A percentile compares a stretch with the other conserved stretches of the same genome.
Evolutionary conservation across 2,797 vertebrate genomes (phyloP).

Genomic region (Bryconaethiops microstoma): DNA sequence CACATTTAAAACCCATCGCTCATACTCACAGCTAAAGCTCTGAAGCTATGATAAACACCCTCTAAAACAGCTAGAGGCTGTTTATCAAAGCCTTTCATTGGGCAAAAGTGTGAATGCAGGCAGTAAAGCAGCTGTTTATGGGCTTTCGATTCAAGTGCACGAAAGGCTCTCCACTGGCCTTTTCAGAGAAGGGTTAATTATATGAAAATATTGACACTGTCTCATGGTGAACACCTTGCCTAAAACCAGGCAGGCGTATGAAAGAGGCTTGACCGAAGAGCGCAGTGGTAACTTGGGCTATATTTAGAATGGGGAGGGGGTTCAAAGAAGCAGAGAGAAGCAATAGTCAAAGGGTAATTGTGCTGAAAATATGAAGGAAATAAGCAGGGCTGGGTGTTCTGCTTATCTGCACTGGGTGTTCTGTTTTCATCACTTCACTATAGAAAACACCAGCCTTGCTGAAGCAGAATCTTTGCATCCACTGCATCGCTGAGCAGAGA

Average conservation of each 20-base stretch:
- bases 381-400: conserved; percentile 48
- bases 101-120: conserved; percentile 24
- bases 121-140: conserved; percentile 43
- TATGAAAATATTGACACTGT: conserved; percentile 68
- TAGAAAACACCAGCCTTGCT: background rate
- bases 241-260: conserved; percentile 64
- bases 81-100: conserved; percentile 26
- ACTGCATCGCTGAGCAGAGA: conserved; percentile 10
- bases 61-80: background rate
- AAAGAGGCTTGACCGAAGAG: conserved; percentile 62
- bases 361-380: conserved; percentile 67
- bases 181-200: conserved; percentile 61
- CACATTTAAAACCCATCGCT: conserved; percentile 5
- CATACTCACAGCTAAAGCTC: conserved; percentile 21
- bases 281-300: conserved; percentile 54
- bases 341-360: conserved; percentile 68
- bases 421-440: conserved; percentile 55
- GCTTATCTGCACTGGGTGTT: background rate
- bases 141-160: conserved; percentile 33
- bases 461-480: conserved; percentile 3
- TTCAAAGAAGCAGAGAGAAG: conserved; percentile 36
- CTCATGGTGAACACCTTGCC: conserved; percentile 63
- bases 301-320: conserved; percentile 59
- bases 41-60: conserved; percentile 18
- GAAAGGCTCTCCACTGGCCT: conserved; percentile 34